Evolutionary conservation across 2,113 vertebrate genomes (phyloP), one percentile per base, ranked within the genome.

Genomic region (Bos javanicus): DNA sequence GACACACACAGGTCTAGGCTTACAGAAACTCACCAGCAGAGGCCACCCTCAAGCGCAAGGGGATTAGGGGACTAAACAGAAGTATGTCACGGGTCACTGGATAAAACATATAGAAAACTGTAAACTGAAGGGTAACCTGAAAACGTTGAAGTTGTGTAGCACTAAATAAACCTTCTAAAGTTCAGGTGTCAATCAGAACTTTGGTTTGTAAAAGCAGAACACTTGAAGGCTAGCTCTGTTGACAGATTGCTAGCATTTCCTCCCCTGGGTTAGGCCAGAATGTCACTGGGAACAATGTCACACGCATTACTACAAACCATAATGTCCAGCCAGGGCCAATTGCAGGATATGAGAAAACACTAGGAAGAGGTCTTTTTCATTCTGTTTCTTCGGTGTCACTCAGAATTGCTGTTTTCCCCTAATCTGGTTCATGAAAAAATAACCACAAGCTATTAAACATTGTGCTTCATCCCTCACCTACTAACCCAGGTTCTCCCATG

Each of bases 101-200:
- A 86, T 82, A 97, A 91, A 97, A 92, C 87, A 96, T 91, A 97
- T 5, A 76, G 89, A 97, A 98, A 93, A 91, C 94, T 95, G 86
- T 62, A 78, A 85, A 89, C 9, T 95, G 93, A 96, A 94, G 48
- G 83, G 64, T 76, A 93, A 93, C 89, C 88, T 96, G 96, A 92
- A 97, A 96, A 96, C 10, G 0, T 0, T 80, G 59, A 98, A 64
- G 71, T 76, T 84, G 93, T 94, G 36, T 78, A 97, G 88, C 93
- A 95, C 96, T 97, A 97, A 97, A 97, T 96, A 97, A 97, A 98
- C 78, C 93, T 97, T 90, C 91, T 97, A 98, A 98, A 98, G 98
- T 98, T 98, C 98, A 98, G 91, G 85, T 98, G 98, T 95, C 98
- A 98, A 95, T 98, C 98, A 98, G 95, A 90, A 36, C 74, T 95